Base-by-base conservation (phyloP, 1,140 invertebrate species). In the Mylabris phalerata region DNA sequence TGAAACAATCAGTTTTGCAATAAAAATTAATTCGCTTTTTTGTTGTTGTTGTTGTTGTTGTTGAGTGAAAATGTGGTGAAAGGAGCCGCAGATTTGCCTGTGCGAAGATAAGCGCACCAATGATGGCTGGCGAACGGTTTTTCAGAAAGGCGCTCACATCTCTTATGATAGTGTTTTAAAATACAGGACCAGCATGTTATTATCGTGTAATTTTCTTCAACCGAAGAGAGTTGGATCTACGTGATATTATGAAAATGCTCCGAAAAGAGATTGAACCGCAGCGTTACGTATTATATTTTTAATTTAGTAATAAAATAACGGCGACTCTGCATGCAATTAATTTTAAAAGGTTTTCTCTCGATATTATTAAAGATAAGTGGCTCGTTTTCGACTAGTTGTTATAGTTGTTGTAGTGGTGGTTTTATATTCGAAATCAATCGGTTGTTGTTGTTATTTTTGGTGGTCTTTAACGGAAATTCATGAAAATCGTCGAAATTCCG, bases 351-450 rank as follows among this genome's bases (percentile, higher is more conserved):
- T 62, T 71, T 70, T 64, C 62, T 32, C 32, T 61, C 67, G 66
- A 71, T 71, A 68, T 69, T 70, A 71, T 70, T 69, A 67, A 65
- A 69, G 68, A 70, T 71, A 71, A 71, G 70, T 71, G 70, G 59
- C 56, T 32, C 32, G 32, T 32, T 32, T 32, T 32, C 32, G 32
- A 32, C 32, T 32, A 32, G 32, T 32, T 19, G 19, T 1, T 19
- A 19, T 19, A 19, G 19, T 19, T 19, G 19, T 4, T 32, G 32
- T 32, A 32, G 32, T 32, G 19, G 19, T 19, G 19, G 19, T 19
- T 19, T 32, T 32, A 32, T 32, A 5, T 32, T 32, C 32, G 32
- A 32, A 32, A 32, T 32, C 32, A 32, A 32, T 32, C 32, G 4
- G 32, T 32, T 32, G 32, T 32, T 32, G 32, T 32, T 32, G 32